Base-by-base conservation (phyloP, 2,888 invertebrate species). In the Chrysolina haemoptera region DNA sequence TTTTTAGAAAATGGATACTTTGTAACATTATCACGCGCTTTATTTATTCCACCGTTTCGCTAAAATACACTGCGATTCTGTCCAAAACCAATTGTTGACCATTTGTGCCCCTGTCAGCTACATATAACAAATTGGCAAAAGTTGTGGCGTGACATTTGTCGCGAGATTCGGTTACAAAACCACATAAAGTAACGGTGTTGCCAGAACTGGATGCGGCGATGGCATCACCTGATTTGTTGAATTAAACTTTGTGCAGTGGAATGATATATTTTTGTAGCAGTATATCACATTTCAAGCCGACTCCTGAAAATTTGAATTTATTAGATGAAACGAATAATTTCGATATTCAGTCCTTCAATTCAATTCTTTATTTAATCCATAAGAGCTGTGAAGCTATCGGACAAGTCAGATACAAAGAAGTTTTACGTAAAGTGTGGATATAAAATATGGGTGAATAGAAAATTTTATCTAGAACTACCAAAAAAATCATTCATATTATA, bases 41-140 rank as follows among this genome's bases (percentile, higher is more conserved):
- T 14, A 59, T 59, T 22, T 12, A 16, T 59, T 22, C 35, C 18
- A 22, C 27, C 10, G 27, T 22, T 59, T 27, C 22, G 12, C 46
- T 20, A 4, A 20, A 53, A 46, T 65, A 22, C 22, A 43, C 65
- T 65, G 20, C 48, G 1, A 22, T 48, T 46, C 27, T 22, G 22
- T 12, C 27, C 65, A n/a, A 18, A 48, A 65, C 65, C 48, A 27
- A 65, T 65, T 65, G 27, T 48, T 22, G 65, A 18, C 22, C 65
- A 65, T 48, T 65, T 65, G 65, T 65, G 40, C 55, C 22, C 40
- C 59, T 71, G 65, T 14, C 68, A 65, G 53, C 18, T 43, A 40
- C 50, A 62, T 53, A 71, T 71, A 67, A 71, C 62, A 63, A 71
- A 74, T 74, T 70, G 63, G 70, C 63, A 63, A 70, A 74, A 67